Base-by-base conservation (phyloP, 1,140 invertebrate genomes). In the Hestina assimilis region DNA sequence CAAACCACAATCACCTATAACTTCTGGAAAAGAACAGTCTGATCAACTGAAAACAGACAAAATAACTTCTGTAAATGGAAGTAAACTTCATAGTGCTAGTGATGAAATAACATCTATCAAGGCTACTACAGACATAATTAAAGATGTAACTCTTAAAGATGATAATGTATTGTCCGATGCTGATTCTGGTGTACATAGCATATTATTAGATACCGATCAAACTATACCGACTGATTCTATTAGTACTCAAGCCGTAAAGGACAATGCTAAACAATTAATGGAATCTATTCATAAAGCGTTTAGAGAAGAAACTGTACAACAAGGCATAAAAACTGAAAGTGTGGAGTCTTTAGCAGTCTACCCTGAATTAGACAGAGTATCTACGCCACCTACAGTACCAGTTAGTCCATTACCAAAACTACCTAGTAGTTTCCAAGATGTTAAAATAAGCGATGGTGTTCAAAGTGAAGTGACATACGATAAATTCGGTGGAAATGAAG, bases 361-460 rank as follows among this genome's bases (percentile, higher is more conserved):
- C 17, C 63, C 77, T 23, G 67, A 82, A 24, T 54, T 66, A 31
- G 79, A 86, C 21, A 80, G 90, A 56, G 82, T 84, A 19, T 87
- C 87, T 15, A 91, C 90, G 15, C 90, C 90, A 54, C 90, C 90
- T 24, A 91, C 89, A 24, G 90, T 89, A n/a, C 90, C 90, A 31
- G 90, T 90, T 4, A 91, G 90, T 72, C 90, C 90, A 5, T 77
- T 89, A 46, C 85, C 85, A n/a, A 88, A 85, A 62, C 74, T 72
- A 17, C 73, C 77, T 1, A 72, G 73, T 61, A 67, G 62, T 46
- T 81, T 82, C 24, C 82, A 83, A 65, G 85, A 88, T 56, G 46
- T 86, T 3, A 87, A 86, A 72, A 35, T 78, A 5, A 69, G 69
- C 47, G 84, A 87, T 48, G 81, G 76, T 28, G 71, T 87, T n/a